These are phyloP conservation scores for Bettongia penicillata DNA, from an alignment of 2,113 vertebrate genomes.

Conservation along the genomic window DNA sequence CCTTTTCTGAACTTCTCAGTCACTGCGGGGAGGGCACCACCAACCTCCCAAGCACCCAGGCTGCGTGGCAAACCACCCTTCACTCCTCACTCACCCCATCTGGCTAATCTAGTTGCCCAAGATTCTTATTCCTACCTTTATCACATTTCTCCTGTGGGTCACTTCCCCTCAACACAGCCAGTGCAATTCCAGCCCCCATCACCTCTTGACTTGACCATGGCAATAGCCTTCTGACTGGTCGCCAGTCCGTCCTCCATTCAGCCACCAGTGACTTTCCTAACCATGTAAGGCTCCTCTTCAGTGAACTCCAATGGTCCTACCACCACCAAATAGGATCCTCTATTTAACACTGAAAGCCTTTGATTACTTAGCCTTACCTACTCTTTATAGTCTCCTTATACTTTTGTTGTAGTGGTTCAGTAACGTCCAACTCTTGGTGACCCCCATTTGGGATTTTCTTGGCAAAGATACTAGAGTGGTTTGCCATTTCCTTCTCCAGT, in stretches of 20 bases:
- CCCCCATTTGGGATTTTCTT: background rate
- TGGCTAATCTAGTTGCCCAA: background rate
- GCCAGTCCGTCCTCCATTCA: background rate
- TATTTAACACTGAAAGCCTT: background rate
- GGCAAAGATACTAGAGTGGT: background rate
- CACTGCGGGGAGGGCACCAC: background rate
- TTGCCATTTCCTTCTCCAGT: background rate
- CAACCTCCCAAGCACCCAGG: background rate
- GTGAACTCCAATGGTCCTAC: background rate
- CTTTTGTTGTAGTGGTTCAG: background rate
- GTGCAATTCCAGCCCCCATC: no score
- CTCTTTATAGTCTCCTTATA: background rate
- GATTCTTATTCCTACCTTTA: background rate
- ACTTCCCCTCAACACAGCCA: no score
- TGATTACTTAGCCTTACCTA: background rate
- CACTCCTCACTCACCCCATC: background rate
- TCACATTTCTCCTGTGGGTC: background rate
- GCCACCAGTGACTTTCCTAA: background rate
- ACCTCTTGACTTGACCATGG: no score
- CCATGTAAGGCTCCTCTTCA: background rate
- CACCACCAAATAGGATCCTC: background rate
- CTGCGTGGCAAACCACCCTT: no score
- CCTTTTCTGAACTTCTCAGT: no score
- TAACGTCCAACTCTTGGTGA: no score
- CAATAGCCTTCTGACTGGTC: background rate